Evolutionary conservation across 2,113 vertebrate species (phyloP).

Genomic region (Leucopsar rothschildi): DNA sequence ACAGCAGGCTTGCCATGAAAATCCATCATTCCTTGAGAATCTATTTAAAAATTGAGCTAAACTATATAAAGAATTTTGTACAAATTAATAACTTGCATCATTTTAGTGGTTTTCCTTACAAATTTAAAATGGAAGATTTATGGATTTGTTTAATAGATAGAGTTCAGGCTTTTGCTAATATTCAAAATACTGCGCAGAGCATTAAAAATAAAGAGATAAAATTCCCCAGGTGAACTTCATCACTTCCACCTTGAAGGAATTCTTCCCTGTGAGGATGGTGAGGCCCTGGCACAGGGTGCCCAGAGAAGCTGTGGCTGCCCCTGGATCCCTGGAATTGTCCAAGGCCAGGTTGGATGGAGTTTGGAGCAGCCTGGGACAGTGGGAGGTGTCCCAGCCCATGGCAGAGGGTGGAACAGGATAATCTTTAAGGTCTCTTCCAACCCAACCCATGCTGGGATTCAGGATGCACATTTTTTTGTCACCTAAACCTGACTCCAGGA

Average conservation of each 20-base stretch:
- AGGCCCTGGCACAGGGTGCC: not conserved
- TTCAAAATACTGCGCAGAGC: not conserved
- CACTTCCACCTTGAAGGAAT: not conserved
- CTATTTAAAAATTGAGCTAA: not conserved
- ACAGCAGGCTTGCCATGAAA: fast-evolving
- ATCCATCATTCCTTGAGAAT: fast-evolving
- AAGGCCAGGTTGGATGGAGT: fast-evolving
- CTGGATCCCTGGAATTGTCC: not conserved
- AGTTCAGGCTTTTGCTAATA: fast-evolving
- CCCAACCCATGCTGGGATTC: not conserved
- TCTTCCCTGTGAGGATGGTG: fast-evolving
- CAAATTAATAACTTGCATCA: not conserved
- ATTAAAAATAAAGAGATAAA: not conserved
- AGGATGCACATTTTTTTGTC: not conserved
- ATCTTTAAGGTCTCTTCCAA: not conserved
- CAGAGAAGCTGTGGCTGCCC: not conserved
- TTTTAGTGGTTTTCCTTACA: fast-evolving
- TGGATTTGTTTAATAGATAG: not conserved
- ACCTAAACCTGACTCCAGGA: not conserved
- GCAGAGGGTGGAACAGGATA: fast-evolving
- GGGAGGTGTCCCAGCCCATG: not conserved
- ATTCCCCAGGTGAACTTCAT: not conserved
- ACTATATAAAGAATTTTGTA: not conserved
- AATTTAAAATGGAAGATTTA: not conserved
- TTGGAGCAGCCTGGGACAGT: not conserved